phyloP scores from a whole-genome alignment of 2,797 vertebrate species.

The Nyctibius grandis region DNA sequence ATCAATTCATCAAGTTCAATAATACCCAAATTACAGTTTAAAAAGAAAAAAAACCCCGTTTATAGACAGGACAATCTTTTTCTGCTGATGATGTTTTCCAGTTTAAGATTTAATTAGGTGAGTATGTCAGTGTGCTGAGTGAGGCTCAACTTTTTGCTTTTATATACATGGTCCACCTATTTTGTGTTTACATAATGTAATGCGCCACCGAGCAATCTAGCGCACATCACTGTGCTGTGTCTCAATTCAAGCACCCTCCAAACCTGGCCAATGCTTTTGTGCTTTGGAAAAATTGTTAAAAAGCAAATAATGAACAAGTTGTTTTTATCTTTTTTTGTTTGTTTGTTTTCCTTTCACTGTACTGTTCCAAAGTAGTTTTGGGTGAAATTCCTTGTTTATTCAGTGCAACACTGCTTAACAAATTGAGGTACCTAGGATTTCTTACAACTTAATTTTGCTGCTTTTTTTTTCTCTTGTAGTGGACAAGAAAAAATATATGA shows the following conservation, averaged over 20 bases:
- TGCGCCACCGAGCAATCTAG: not conserved
- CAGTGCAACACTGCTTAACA: not conserved
- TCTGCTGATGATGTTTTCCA: not conserved
- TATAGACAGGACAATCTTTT: not conserved
- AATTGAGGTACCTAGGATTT: not conserved
- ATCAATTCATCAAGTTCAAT: not conserved
- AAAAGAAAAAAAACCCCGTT: not conserved
- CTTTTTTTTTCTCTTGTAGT: conserved; percentile 21
- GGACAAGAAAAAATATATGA: conserved; percentile 98
- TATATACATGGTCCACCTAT: not conserved
- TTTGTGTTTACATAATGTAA: not conserved
- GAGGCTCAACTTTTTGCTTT: not conserved
- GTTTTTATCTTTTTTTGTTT: not conserved
- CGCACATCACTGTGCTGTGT: not conserved
- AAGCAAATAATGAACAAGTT: not conserved
- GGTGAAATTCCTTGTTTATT: not conserved
- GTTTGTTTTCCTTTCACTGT: not conserved
- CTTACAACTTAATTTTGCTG: not conserved
- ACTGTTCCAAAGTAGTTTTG: not conserved
- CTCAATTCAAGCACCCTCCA: not conserved
- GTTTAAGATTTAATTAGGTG: not conserved
- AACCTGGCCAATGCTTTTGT: not conserved
- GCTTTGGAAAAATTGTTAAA: not conserved
- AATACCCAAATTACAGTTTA: not conserved
- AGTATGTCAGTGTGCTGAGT: not conserved